These are phyloP conservation scores for Acrocephalus kingi DNA, from an alignment of 2,113 vertebrate genomes.

Conservation along the genomic window DNA sequence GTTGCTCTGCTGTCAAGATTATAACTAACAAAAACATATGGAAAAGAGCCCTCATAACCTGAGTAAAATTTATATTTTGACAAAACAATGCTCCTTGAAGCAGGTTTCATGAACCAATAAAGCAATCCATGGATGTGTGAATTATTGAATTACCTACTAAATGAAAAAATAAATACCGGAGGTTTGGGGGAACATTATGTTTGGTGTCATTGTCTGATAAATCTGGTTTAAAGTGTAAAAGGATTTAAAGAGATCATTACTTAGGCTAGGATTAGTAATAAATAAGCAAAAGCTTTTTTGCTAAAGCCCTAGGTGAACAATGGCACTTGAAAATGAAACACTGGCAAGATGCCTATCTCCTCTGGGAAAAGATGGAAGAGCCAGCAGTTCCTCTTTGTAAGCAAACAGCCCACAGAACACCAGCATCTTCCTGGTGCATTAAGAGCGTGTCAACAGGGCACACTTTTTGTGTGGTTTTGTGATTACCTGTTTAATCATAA, in stretches of 20 bases:
- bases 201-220: slow-evolving; percentile 52
- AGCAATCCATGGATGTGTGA: not conserved
- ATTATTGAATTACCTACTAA: slow-evolving; percentile 59
- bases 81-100: slow-evolving; percentile 30
- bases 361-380: slow-evolving; percentile 64
- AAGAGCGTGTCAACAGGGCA: slow-evolving; percentile 65
- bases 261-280: slow-evolving; percentile 71
- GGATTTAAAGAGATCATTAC: slow-evolving; percentile 62
- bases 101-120: slow-evolving; percentile 44
- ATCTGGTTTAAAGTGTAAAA: slow-evolving; percentile 67
- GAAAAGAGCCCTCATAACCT: slow-evolving; percentile 19
- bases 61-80: slow-evolving; percentile 44
- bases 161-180: slow-evolving; percentile 45
- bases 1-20: slow-evolving; percentile 28
- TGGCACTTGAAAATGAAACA: slow-evolving; percentile 72
- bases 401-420: slow-evolving; percentile 55
- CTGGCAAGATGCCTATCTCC: slow-evolving; percentile 75
- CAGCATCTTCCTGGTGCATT: slow-evolving; percentile 58
- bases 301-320: slow-evolving; percentile 73
- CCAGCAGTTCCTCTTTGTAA: slow-evolving; percentile 58
- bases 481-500: slow-evolving; percentile 65
- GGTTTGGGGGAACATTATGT: slow-evolving; percentile 7
- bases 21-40: slow-evolving; percentile 1
- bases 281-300: slow-evolving; percentile 65
- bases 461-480: slow-evolving; percentile 55